A percentile compares a stretch with the other conserved stretches of the same genome.
phyloP scores from a whole-genome alignment of 2,113 vertebrate species.

The Daubentonia madagascariensis region DNA sequence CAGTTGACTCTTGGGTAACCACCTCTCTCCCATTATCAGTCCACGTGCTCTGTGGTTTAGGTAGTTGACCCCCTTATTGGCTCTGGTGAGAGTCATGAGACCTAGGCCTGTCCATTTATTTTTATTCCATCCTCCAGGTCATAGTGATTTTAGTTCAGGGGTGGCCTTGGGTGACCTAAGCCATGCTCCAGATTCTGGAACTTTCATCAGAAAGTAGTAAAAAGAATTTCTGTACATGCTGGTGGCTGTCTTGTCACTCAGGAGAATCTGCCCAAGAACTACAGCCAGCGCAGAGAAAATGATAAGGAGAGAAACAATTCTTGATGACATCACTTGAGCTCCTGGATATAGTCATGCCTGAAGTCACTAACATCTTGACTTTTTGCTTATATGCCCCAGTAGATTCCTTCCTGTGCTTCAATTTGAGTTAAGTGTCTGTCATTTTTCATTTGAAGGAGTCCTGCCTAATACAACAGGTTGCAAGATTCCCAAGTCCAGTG shows the following conservation, averaged over 20 bases:
- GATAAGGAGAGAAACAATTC: neutral
- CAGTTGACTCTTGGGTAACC: neutral
- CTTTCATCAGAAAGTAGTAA: neutral
- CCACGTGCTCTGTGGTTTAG: neutral
- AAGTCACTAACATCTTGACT: neutral
- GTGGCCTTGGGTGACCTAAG: neutral
- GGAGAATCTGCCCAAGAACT: neutral
- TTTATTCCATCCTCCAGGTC: neutral
- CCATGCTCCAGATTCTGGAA: neutral
- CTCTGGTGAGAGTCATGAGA: neutral
- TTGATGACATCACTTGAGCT: neutral
- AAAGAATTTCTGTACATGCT: neutral
- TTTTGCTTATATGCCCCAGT: neutral
- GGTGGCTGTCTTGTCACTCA: neutral
- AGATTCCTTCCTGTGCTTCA: neutral
- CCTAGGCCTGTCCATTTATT: neutral
- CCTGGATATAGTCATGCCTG: neutral
- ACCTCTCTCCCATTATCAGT: neutral
- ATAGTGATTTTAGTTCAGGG: neutral
- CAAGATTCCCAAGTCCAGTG: neutral
- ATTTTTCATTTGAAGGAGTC: neutral
- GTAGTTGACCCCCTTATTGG: neutral
- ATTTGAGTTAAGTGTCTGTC: neutral
- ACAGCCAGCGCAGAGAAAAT: neutral
- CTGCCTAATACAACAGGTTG: neutral